Evolutionary conservation across 64 coral and sea anemone genomes (phyloP), one percentile per base, ranked within the genome.

Genomic region (Platygyra sinensis): DNA sequence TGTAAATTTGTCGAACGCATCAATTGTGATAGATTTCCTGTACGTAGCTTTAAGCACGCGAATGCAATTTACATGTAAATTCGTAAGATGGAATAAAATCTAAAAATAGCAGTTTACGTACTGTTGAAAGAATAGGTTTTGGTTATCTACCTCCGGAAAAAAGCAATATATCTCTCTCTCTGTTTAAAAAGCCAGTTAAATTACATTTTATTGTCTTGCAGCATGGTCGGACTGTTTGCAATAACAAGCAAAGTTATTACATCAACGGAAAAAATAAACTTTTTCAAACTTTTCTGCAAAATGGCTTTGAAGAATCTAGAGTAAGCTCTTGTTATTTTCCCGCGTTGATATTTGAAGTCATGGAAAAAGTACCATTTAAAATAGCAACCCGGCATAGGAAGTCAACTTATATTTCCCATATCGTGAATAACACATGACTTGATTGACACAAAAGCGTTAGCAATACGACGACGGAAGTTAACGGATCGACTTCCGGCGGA

Each of bases 81-180:
- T 85, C 22, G 8, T 28, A 1, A 10, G 20, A 0, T 24, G 19
- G 63, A 51, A 51, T 27, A 52, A 2, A 0, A 17, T 52, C 63
- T 85, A 85, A 85, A 85, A 52, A 27, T 85, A 71, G 81, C 13
- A 85, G 13, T 30, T 71, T 50, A 85, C 81, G 81, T 71, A 8
- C 11, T 3, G 28, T 14, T 19, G 51, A 52, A 71, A 51, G 80
- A 83, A 83, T 20, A 65, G n/a, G 7, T 69, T 36, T 36, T 25
- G 65, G 25, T 25, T 67, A 69, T n/a, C 12, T 69, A 29, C 65
- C n/a, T 69, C 65, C 65, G 65, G 65, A 69, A 69, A n/a, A 11
- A 69, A 10, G 65, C 25, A 16, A 57, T 69, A 69, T 25, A 25
- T 10, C 25, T 65, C 24, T n/a, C n/a, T 22, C 6, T 65, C 24